Conservation (phyloP, 2,113 vertebrate genomes). For the Mirza zaza region DNA sequence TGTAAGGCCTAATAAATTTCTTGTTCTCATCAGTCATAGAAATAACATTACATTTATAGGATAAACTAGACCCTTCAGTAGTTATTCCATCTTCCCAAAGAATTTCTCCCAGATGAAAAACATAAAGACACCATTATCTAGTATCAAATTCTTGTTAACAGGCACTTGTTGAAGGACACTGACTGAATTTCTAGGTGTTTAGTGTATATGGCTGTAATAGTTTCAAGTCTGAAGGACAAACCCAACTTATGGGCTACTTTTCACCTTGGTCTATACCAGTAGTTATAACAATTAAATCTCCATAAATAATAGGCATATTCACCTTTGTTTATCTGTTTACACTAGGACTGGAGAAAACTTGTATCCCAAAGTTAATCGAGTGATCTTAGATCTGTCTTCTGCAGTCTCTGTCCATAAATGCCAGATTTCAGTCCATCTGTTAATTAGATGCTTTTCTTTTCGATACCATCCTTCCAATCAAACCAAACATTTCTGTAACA, state of each 20-base stretch:
- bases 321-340: background rate
- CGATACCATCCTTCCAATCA: background rate
- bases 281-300: background rate
- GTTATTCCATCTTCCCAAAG: background rate
- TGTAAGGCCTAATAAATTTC: slow-evolving; percentile 2
- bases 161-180: background rate
- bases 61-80: background rate
- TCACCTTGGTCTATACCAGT: background rate
- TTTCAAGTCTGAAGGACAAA: slow-evolving; percentile 2
- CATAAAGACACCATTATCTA: background rate
- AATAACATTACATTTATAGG: background rate
- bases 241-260: background rate
- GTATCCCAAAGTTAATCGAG: background rate
- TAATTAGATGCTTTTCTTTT: slow-evolving; percentile 15
- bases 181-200: background rate
- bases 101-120: slow-evolving; percentile 36
- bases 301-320: background rate
- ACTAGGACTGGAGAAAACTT: background rate
- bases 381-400: background rate
- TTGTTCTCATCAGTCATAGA: slow-evolving; percentile 17
- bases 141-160: background rate
- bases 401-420: background rate
- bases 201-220: background rate
- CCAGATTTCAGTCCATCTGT: background rate
- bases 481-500: background rate